Conservation (phyloP, 1,140 invertebrate species). For the Fragariocoptes setiger region DNA sequence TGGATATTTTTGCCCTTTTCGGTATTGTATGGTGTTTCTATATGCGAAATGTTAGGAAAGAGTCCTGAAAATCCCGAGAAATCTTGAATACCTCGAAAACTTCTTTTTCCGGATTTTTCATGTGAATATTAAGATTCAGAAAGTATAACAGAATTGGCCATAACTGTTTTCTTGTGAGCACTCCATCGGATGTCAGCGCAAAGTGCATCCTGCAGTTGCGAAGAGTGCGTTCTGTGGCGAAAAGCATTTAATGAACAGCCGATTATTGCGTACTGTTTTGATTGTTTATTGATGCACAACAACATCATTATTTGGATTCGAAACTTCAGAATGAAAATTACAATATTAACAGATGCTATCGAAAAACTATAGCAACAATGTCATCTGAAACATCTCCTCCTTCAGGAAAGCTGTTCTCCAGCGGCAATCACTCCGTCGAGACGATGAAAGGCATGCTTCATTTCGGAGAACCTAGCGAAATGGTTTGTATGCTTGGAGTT, state of each 20-base stretch:
- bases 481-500: conserved; percentile 60
- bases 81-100: too few species aligned
- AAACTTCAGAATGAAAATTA: not conserved
- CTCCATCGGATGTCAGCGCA: too few species aligned
- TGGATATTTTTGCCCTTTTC: too few species aligned
- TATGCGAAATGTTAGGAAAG: too few species aligned
- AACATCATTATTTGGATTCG: not conserved
- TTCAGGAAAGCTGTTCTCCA: conserved; percentile 31
- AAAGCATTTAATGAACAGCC: not conserved
- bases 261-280: not conserved
- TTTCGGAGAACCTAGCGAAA: conserved; percentile 38
- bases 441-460: conserved; percentile 80
- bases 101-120: too few species aligned
- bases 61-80: too few species aligned
- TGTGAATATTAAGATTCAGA: too few species aligned
- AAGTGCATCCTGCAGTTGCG: too few species aligned
- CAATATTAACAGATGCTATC: not conserved
- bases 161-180: too few species aligned
- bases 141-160: too few species aligned
- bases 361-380: conserved; percentile 3
- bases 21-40: too few species aligned
- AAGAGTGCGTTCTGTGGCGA: not conserved
- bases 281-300: not conserved
- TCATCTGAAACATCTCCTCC: conserved; percentile 3
- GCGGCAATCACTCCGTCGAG: conserved; percentile 85